Evolutionary conservation across 2,888 invertebrate species (phyloP).

Genomic region (Labia minor): DNA sequence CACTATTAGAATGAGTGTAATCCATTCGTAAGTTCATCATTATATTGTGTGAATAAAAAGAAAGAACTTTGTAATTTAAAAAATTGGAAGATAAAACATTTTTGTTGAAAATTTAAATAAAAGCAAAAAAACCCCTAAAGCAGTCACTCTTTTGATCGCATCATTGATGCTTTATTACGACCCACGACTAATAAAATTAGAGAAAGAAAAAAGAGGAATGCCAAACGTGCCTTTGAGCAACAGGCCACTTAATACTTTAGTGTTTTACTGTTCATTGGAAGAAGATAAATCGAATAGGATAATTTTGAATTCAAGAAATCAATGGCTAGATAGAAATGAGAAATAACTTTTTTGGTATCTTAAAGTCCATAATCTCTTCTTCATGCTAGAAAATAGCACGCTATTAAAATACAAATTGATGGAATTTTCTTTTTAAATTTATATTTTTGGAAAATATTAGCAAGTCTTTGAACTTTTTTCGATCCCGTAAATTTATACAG

Average conservation of each 20-base stretch:
- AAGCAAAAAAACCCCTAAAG: background rate
- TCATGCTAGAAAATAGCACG: too few relatives aligned
- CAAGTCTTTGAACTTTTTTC: too few relatives aligned
- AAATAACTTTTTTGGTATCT: too few relatives aligned
- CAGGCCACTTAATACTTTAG: constrained; percentile 13
- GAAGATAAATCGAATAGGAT: background rate
- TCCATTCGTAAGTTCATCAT: background rate
- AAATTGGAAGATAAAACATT: background rate
- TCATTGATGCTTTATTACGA: constrained; percentile 4
- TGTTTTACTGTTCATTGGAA: background rate
- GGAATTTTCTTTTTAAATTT: background rate
- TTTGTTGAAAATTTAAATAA: background rate
- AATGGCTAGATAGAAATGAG: too few relatives aligned
- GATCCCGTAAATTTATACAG: too few relatives aligned
- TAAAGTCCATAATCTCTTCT: too few relatives aligned
- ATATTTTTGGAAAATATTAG: background rate
- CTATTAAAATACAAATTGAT: background rate
- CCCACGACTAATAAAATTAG: constrained; percentile 4
- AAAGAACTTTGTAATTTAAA: background rate
- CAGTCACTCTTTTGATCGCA: background rate
- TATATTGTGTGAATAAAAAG: background rate
- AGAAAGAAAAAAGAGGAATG: background rate
- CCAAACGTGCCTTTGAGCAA: background rate
- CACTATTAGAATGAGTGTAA: too few relatives aligned
- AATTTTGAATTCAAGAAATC: background rate